These are phyloP conservation scores for Carabus problematicus DNA, from an alignment of 2,888 invertebrate species.

Conservation along the genomic window DNA sequence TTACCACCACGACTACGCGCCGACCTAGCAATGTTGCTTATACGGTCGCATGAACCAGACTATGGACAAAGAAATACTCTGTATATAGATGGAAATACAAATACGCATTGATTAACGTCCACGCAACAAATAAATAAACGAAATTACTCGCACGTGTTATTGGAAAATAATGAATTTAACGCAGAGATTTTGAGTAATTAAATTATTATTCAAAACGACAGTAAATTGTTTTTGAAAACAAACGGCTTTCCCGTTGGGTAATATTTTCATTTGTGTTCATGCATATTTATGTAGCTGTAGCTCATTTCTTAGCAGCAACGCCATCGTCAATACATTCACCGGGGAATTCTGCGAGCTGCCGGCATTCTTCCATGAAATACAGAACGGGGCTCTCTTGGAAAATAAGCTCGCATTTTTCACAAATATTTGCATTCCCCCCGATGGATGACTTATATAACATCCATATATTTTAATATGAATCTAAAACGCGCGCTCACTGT, in stretches of 20 bases:
- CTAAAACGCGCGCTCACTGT: background rate
- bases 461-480: too few species aligned
- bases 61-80: too few species aligned
- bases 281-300: conserved; percentile 34
- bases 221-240: conserved; percentile 14
- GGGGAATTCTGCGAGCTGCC: background rate
- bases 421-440: conserved; percentile 10
- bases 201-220: conserved; percentile 10
- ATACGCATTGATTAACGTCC: too few species aligned
- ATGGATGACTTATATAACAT: too few species aligned
- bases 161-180: too few species aligned
- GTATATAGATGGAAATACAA: too few species aligned
- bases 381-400: background rate
- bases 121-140: too few species aligned
- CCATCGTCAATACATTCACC: background rate
- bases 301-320: conserved; percentile 26
- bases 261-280: conserved; percentile 37
- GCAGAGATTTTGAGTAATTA: background rate
- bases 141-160: too few species aligned
- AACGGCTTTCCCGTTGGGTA: conserved; percentile 9
- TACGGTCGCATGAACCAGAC: too few species aligned
- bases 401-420: conserved; percentile 6
- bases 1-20: background rate
- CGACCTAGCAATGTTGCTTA: too few species aligned
- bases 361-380: conserved; percentile 2